Base-by-base conservation (phyloP, 2,888 invertebrate genomes). In the Anorthoa munda region DNA sequence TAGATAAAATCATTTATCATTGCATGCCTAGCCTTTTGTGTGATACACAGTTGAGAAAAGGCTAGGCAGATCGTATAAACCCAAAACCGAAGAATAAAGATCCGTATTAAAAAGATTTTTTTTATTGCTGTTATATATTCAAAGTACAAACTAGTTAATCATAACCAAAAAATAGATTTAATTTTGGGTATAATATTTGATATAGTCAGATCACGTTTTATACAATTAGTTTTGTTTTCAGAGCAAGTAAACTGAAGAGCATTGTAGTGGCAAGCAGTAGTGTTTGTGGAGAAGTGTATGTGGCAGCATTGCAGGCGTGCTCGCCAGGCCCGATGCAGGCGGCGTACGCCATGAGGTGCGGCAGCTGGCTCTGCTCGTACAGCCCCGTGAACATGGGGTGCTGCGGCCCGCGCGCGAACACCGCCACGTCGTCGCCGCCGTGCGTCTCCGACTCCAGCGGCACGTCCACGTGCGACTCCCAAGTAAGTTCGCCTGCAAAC, bases 351-450 rank as follows among this genome's bases (percentile, higher is more conserved):
- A 98, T 97, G 68, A 97, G 97, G 92, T 98, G 97, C 23, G 98
- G 98, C 80, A 98, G 97, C 89, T 97, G 97, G 90, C 97, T 97
- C 95, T 98, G 98, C 90, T 98, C 98, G 91, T 97, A 97, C 58
- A 97, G 97, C 3, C 98, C 98, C 18, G 97, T 96, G 92, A 98
- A 98, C 72, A 98, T 94, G 91, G 97, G 97, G 58, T 98, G 97
- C 95, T 97, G 97, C 7, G 98, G 98, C 66, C 97, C 98, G 63
- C 93, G 92, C 84, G 97, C 97, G 93, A 97, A 98, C 61, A 98
- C 97, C 0, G 97, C 97, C 45, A 98, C 98, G 95, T 98, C 98
- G 84, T 98, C 98, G 0, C 98, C 98, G 5, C 98, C 98, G 92
- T 98, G 98, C 15, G 98, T 98, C 90, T 98, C 98, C 63, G 95